These are phyloP conservation scores for Drosophila limbata DNA, from an alignment of 2,888 invertebrate genomes.

Conservation along the genomic window DNA sequence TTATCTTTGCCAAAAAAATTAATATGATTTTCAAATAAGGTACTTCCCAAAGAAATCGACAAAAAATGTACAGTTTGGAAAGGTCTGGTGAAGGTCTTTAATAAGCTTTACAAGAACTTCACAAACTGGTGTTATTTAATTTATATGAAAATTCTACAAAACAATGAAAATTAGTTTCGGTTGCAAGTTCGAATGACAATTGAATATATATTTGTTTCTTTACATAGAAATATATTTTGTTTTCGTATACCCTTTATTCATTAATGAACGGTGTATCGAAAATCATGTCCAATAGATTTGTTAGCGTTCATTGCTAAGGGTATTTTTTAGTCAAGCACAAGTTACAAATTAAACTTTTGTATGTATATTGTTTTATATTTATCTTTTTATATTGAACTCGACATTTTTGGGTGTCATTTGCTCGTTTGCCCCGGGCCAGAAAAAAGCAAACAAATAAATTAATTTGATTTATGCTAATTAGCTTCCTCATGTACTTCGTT, in stretches of 20 bases:
- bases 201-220: background rate
- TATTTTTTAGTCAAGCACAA: background rate
- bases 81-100: background rate
- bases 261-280: background rate
- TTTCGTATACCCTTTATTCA: slow-evolving; percentile 1
- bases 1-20: background rate
- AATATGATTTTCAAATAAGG: background rate
- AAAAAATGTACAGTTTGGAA: background rate
- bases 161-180: background rate
- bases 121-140: too few relatives aligned
- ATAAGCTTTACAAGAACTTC: background rate
- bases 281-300: background rate
- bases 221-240: background rate
- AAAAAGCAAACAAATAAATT: slow-evolving; percentile 48
- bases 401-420: slow-evolving; percentile 31
- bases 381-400: slow-evolving; percentile 18
- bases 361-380: slow-evolving; percentile 1
- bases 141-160: background rate
- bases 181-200: background rate
- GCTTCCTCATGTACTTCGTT: slow-evolving; percentile 32
- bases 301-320: background rate
- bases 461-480: slow-evolving; percentile 68
- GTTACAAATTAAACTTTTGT: background rate
- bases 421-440: slow-evolving; percentile 26
- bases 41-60: background rate